Base-by-base conservation (phyloP, 2,888 invertebrate genomes). In the Latrodectus hesperus region DNA sequence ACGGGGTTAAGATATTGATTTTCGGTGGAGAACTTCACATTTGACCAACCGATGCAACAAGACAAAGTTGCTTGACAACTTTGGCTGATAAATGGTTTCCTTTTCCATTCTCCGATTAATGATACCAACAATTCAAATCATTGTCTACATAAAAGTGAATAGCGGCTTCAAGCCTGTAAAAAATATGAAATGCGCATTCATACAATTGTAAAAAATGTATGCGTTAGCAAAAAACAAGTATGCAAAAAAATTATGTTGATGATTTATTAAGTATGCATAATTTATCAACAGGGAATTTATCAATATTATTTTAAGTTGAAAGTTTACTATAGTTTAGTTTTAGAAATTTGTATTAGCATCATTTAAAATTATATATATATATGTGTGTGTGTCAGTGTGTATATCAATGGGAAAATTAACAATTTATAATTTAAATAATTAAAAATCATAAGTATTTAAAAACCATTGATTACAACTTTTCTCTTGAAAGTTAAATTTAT, bases 1-100 rank as follows among this genome's bases (percentile, higher is more conserved):
- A 55, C 26, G 71, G 78, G 78, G 78, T 78, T 78, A 78, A 78
- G 80, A 64, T 72, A 80, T 80, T 72, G 80, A 80, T 80, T 71
- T 14, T 26, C 49, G 22, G 72, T 22, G 52, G 52, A 72, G 80
- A 80, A 72, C 80, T 80, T 26, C 49, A 10, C 51, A 72, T 72
- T 80, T 80, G 80, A 72, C 64, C 80, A 51, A 49, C 80, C 49
- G 51, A 72, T 80, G 53, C 51, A 52, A 22, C 17, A 9, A 51
- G 72, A 16, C 17, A 68, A 60, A 26, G 79, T 55, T 52, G n/a
- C 51, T 80, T 80, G 78, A 78, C 78, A 78, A 60, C 60, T 70
- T 38, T 49, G 38, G 55, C 55, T 78, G 78, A 78, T 78, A 60
- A 38, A 78, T 6, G 78, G 17, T 78, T 71, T 60, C 16, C n/a